Conservation (phyloP, 2,113 vertebrate genomes). For the Scomber japonicus region DNA sequence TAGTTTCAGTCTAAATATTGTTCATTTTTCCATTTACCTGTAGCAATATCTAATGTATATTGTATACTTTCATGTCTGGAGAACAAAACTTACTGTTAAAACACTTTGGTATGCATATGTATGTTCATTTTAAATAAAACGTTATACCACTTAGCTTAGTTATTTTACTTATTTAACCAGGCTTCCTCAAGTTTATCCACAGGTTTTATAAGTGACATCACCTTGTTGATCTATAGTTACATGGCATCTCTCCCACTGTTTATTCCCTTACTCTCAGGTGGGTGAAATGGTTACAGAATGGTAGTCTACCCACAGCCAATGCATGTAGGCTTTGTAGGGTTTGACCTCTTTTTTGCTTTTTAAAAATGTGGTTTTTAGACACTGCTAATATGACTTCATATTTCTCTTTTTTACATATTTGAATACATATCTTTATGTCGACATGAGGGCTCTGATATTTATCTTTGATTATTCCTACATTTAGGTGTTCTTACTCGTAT, state of each 20-base stretch:
- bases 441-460: conserved; percentile 79
- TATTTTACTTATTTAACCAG: conserved; percentile 85
- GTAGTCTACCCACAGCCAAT: conserved; percentile 81
- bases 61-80: conserved; percentile 83
- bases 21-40: conserved; percentile 73
- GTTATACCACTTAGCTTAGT: conserved; percentile 84
- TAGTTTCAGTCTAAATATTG: conserved; percentile 74
- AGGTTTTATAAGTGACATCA: conserved; percentile 71
- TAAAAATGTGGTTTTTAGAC: conserved; percentile 53
- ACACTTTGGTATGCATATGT: conserved; percentile 84
- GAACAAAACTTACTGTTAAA: conserved; percentile 81
- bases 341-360: conserved; percentile 62
- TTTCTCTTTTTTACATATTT: conserved; percentile 45
- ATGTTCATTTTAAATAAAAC: conserved; percentile 88
- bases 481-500: conserved; percentile 87
- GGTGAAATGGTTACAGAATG: conserved; percentile 72
- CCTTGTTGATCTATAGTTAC: conserved; percentile 72
- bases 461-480: conserved; percentile 87
- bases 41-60: conserved; percentile 83
- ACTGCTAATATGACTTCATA: conserved; percentile 52
- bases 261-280: conserved; percentile 76
- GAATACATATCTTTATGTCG: conserved; percentile 68
- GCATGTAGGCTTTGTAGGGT: conserved; percentile 85
- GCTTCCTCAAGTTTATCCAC: conserved; percentile 82
- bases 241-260: conserved; percentile 71